Conservation (phyloP, 1,140 invertebrate genomes). For the Vanessa atalanta region DNA sequence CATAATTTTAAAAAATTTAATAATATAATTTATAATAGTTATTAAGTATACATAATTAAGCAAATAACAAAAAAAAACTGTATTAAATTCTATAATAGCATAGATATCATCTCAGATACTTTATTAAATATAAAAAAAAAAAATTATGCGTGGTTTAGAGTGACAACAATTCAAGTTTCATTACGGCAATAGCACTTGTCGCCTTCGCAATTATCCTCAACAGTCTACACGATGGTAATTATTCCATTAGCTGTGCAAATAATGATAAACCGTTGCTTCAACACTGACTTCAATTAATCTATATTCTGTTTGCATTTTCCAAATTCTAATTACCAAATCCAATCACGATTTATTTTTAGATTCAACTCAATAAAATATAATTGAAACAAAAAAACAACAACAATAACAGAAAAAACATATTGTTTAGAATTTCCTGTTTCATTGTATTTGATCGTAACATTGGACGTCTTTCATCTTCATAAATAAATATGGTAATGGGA, state of each 20-base stretch:
- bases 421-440: no score
- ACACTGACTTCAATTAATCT: slow-evolving; percentile 26
- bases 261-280: slow-evolving; percentile 57
- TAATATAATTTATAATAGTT: no score
- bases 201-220: slow-evolving; percentile 57
- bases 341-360: slow-evolving; percentile 1
- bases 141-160: slow-evolving; percentile 11
- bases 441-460: no score
- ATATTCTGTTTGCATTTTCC: slow-evolving; percentile 20
- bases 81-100: no score
- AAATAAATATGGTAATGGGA: no score
- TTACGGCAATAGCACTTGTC: slow-evolving; percentile 44
- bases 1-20: no score
- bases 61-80: no score
- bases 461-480: no score
- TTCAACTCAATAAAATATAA: neutral
- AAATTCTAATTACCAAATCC: slow-evolving; percentile 4
- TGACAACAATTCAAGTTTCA: slow-evolving; percentile 41
- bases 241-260: slow-evolving; percentile 74
- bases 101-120: no score
- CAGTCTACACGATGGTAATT: slow-evolving; percentile 55
- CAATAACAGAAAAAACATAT: no score
- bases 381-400: neutral
- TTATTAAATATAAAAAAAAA: no score
- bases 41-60: no score